Evolutionary conservation across 2,888 invertebrate genomes (phyloP).

Genomic region (Heliothis peltigera): DNA sequence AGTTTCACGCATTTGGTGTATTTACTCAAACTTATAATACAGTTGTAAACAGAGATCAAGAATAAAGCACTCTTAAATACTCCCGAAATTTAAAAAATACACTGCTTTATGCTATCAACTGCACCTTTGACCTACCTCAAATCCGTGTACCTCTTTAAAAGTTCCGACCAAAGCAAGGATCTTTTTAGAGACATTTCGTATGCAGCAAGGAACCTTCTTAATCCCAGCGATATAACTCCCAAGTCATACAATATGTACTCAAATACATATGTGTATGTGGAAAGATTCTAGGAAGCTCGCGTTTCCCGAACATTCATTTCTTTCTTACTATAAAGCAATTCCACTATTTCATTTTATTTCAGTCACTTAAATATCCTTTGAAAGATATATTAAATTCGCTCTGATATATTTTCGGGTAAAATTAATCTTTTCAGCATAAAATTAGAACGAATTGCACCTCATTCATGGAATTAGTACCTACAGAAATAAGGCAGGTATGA

Average conservation of each 20-base stretch:
- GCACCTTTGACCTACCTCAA: background rate
- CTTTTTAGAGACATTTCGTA: constrained; percentile 15
- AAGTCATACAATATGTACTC: constrained; percentile 8
- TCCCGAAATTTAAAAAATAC: too few species aligned
- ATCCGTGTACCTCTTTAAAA: background rate
- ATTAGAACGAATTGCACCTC: background rate
- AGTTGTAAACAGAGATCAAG: too few species aligned
- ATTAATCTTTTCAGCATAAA: background rate
- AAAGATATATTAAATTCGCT: constrained; percentile 2
- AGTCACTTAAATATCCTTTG: constrained; percentile 1
- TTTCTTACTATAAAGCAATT: constrained; percentile 12
- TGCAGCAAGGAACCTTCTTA: constrained; percentile 28
- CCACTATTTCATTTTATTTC: constrained; percentile 16
- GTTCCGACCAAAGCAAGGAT: background rate
- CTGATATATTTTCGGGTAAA: background rate
- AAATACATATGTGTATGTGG: constrained; percentile 3
- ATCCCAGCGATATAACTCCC: constrained; percentile 20
- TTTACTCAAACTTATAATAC: too few species aligned
- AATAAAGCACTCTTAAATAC: too few species aligned
- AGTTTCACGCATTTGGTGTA: too few species aligned
- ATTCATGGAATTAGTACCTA: background rate
- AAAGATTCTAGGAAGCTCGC: constrained; percentile 8
- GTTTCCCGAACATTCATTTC: constrained; percentile 12
- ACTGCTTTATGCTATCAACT: too few species aligned
- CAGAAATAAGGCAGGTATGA: background rate